Evolutionary conservation across 1,140 invertebrate genomes (phyloP).

Genomic region (Bursaphelenchus mucronatus): DNA sequence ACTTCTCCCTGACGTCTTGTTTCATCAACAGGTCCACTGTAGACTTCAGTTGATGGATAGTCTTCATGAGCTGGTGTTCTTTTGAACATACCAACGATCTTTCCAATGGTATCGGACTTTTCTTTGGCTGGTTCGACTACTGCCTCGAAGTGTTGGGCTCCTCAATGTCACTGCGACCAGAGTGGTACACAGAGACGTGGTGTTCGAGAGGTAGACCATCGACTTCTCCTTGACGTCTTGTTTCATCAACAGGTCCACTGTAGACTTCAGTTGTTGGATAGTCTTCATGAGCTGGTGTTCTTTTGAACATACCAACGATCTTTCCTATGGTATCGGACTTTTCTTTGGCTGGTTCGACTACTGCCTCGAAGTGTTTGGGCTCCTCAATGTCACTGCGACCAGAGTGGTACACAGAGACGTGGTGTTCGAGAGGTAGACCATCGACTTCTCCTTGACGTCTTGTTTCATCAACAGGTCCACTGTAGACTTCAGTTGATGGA

Average conservation of each 20-base stretch:
- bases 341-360: neutral
- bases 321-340: neutral
- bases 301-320: neutral
- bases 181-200: neutral
- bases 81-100: neutral
- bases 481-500: neutral
- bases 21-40: neutral
- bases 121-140: neutral
- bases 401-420: neutral
- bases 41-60: neutral
- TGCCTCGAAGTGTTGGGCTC: neutral
- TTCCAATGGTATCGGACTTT: neutral
- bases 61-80: neutral
- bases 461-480: neutral
- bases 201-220: neutral
- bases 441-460: neutral
- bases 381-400: neutral
- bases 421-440: slow-evolving; percentile 1
- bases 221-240: neutral
- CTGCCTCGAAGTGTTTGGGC: neutral
- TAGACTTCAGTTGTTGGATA: neutral
- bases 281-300: neutral
- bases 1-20: neutral
- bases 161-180: neutral
- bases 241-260: neutral